These are phyloP conservation scores for Diachasma alloeum DNA, from an alignment of 1,140 invertebrate species.

Conservation along the genomic window DNA sequence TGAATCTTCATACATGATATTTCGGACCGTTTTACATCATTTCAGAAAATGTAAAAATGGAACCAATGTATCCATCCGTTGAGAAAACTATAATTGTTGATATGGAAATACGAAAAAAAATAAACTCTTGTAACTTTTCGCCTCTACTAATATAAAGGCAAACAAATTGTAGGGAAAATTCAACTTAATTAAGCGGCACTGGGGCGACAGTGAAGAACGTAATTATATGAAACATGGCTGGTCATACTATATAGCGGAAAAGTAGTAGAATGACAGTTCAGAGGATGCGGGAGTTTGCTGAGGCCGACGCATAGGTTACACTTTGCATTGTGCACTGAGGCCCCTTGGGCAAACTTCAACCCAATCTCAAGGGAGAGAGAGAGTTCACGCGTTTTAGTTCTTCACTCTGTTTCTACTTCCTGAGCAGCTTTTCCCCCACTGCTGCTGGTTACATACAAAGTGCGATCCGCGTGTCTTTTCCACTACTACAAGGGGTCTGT, in stretches of 20 bases:
- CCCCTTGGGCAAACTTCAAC: slow-evolving; percentile 39
- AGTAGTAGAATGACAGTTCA: slow-evolving; percentile 6
- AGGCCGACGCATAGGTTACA: slow-evolving; percentile 41
- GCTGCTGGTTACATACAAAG: slow-evolving; percentile 13
- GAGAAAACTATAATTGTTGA: background rate
- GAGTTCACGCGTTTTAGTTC: slow-evolving; percentile 28
- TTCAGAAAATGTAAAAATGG: too few species aligned
- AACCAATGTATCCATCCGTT: too few species aligned
- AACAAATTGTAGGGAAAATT: slow-evolving; percentile 19
- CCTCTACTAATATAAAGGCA: background rate
- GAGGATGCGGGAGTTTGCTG: background rate
- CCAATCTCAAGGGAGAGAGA: slow-evolving; percentile 29
- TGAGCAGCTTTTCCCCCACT: slow-evolving; percentile 35
- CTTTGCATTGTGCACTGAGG: slow-evolving; percentile 43
- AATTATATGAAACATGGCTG: slow-evolving; percentile 6
- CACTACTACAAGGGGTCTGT: background rate
- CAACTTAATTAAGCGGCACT: slow-evolving; percentile 30
- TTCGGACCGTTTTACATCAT: too few species aligned
- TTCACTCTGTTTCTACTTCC: slow-evolving; percentile 19
- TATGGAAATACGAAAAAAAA: background rate
- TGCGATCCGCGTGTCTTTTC: background rate
- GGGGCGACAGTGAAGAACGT: slow-evolving; percentile 11
- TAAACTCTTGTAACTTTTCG: background rate
- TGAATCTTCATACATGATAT: too few species aligned
- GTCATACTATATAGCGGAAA: background rate